Percentiles rank a stretch among this genome's conserved stretches.
Evolutionary conservation across 2,888 invertebrate genomes (phyloP).

Genomic region (Nudaria mundana): DNA sequence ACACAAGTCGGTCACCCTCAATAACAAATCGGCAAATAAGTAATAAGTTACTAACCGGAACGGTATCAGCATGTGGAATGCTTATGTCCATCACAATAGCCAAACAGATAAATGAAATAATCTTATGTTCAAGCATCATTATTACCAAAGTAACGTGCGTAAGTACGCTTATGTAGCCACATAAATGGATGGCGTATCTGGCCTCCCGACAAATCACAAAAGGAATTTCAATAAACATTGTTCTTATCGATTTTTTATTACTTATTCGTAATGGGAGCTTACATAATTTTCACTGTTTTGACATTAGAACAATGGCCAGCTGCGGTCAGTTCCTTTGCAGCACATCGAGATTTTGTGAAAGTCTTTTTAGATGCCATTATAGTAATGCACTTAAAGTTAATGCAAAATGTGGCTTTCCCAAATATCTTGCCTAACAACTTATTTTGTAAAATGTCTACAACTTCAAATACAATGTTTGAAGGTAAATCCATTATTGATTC

Average conservation of each 20-base stretch:
- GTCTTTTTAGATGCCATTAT: constrained; percentile 58
- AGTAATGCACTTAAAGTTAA: constrained; percentile 61
- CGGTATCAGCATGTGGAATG: background rate
- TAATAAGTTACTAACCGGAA: constrained; percentile 1
- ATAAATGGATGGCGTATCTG: constrained; percentile 24
- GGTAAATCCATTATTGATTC: constrained; percentile 70
- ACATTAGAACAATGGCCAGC: constrained; percentile 59
- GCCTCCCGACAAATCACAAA: constrained; percentile 17
- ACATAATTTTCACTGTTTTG: constrained; percentile 51
- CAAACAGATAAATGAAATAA: background rate
- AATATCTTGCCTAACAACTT: constrained; percentile 65
- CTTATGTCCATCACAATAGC: background rate
- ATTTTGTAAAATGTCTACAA: constrained; percentile 67
- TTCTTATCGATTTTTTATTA: constrained; percentile 43
- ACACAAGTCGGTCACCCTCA: too few species aligned
- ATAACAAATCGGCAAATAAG: background rate
- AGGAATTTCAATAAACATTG: constrained; percentile 32
- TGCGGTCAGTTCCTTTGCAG: constrained; percentile 50
- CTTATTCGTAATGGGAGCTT: constrained; percentile 37
- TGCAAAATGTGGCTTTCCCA: constrained; percentile 68
- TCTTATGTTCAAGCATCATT: background rate
- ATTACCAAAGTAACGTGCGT: background rate
- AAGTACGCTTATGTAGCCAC: background rate
- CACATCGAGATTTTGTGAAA: constrained; percentile 60
- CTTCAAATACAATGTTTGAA: constrained; percentile 63